Evolutionary conservation across 1,140 invertebrate genomes (phyloP), one percentile per base, ranked within the genome.

Genomic region (Lepidurus couesii): DNA sequence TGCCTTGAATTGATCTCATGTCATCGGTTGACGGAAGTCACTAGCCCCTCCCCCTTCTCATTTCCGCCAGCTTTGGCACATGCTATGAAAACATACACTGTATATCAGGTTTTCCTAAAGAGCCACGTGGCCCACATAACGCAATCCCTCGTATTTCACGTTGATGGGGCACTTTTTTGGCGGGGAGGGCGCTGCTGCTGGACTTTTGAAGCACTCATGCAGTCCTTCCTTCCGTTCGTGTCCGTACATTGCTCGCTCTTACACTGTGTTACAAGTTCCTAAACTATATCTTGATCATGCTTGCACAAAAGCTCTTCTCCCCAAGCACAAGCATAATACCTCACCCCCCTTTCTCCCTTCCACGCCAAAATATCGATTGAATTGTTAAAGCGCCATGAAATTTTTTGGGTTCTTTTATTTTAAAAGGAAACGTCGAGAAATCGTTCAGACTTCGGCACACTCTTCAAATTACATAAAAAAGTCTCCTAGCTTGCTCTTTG

Each of bases 11-110:
- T 34, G 34, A 34, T 34, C 34, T 34, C 34, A 3, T 34, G 34
- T 34, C 34, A 34, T 34, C 34, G 34, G 34, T 65, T 65, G 53
- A 65, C 53, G 53, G 53, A 65, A 65, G 53, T 65, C 53, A 13
- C 53, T 1, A 16, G 53, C 53, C 21, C 53, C 53, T 13, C 53
- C 53, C 13, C 53, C 53, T 21, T 13, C 53, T 65, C 53, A 65
- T 65, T 65, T 65, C 53, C 53, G 53, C 21, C 53, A 65, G 53
- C 53, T 65, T 65, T 47, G 16, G 16, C 53, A 65, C 53, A 65
- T 21, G 53, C 53, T 13, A 65, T 0, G 53, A 21, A 65, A 7
- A 65, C 16, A 21, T 9, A 9, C 53, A 65, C 16, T 21, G 53
- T 7, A 7, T 65, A n/a, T 21, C 53, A 13, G 16, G 53, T n/a